These are phyloP conservation scores for Aelia acuminata DNA, from an alignment of 2,888 invertebrate genomes.

Conservation along the genomic window DNA sequence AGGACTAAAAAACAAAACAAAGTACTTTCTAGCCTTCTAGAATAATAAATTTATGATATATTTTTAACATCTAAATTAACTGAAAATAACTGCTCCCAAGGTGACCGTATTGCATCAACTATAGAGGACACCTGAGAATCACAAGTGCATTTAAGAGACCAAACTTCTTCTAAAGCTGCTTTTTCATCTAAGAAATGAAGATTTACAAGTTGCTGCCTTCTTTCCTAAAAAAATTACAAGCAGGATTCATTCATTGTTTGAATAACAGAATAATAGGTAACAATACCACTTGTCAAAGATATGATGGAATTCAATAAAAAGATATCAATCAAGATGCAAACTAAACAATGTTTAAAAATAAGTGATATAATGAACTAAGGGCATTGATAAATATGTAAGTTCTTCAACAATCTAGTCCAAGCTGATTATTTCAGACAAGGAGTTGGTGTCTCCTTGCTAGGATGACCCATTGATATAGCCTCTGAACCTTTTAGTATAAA, in stretches of 20 bases:
- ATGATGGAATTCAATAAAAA: background rate
- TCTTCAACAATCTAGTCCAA: no score
- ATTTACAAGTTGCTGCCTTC: conserved; percentile 67
- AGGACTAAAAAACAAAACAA: background rate
- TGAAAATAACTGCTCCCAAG: conserved; percentile 75
- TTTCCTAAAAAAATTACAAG: conserved; percentile 67
- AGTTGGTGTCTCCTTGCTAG: no score
- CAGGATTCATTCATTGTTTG: background rate
- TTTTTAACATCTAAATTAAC: conserved; percentile 71
- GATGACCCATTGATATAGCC: no score
- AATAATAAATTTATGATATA: conserved; percentile 13
- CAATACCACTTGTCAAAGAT: background rate
- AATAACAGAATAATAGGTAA: background rate
- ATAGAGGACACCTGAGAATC: conserved; percentile 76
- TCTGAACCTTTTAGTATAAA: no score
- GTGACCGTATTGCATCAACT: conserved; percentile 75
- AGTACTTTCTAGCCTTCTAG: background rate
- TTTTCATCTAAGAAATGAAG: conserved; percentile 73
- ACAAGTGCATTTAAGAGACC: conserved; percentile 74
- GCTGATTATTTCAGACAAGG: no score
- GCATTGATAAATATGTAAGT: no score
- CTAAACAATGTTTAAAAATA: no score
- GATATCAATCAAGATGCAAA: no score
- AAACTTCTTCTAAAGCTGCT: conserved; percentile 67
- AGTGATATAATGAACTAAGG: no score